Evolutionary conservation across 2,113 vertebrate species (phyloP), one percentile per base, ranked within the genome.

Genomic region (Neolamprologus devosi): DNA sequence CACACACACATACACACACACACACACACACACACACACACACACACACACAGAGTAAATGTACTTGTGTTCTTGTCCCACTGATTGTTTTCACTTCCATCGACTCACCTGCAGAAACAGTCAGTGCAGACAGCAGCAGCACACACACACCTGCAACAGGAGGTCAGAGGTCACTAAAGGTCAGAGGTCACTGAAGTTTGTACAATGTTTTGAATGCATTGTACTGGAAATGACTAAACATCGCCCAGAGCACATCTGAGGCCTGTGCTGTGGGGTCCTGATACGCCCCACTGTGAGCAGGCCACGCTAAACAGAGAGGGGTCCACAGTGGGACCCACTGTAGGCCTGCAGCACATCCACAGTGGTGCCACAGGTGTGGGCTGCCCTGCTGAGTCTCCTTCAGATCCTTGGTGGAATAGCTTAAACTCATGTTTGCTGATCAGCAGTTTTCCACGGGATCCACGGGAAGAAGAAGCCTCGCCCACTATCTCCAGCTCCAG

Each of bases 371-470:
- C 26, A 17, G 14, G 14, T 30, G 57, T 30, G 5, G 8, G 13
- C 26, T 9, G 57, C 57, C 2, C 57, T 30, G 57, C 5, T 4
- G 26, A 17, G 55, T 58, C 1, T 58, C 23, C 13, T 58, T 58
- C 55, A 58, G 55, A 58, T 16, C 57, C 8, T 9, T 60, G 26
- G 2, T 60, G 0, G 1, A 2, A 30, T 30, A 9, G 5, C 2
- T 58, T 58, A 30, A 58, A 9, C 26, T 58, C 14, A 1, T 58
- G 26, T 4, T 58, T 17, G 8, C 26, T 58, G 57, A 9, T 58
- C 14, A 17, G 26, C 5, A 2, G 26, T 0, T 30, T 30, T 1
- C 1, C 26, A 30, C 26, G 0, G 58, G 0, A 17, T 30, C 55
- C 55, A 58, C 2, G 3, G 26, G 0, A 0, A 16, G 26, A 58